Conservation (phyloP, 2,888 invertebrate species). For the Drosophila pegasa region DNA sequence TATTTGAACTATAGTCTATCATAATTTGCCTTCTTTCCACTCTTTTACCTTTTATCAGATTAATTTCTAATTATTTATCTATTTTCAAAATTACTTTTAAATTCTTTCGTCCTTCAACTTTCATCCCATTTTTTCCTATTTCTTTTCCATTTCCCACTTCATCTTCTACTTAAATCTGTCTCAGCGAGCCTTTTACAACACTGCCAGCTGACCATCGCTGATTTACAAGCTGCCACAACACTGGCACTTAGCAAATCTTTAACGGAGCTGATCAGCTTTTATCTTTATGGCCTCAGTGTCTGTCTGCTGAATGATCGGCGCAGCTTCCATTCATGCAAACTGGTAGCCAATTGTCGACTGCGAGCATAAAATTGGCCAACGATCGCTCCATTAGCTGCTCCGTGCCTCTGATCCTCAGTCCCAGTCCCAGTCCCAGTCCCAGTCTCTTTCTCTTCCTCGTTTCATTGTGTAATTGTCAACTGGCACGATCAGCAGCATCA, state of each 20-base stretch:
- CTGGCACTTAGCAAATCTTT: constrained; percentile 67
- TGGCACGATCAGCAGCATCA: constrained; percentile 76
- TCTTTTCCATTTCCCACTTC: neutral
- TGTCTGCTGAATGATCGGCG: constrained; percentile 32
- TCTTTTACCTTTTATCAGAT: too few relatives aligned
- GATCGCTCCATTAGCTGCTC: constrained; percentile 72
- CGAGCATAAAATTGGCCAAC: constrained; percentile 72
- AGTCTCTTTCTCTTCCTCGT: constrained; percentile 1
- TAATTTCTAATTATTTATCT: too few relatives aligned
- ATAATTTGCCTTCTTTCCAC: too few relatives aligned
- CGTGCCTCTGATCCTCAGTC: neutral
- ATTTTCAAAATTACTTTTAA: too few relatives aligned
- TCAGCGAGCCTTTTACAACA: constrained; percentile 30
- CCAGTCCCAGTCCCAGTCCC: neutral
- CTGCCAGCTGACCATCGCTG: constrained; percentile 36
- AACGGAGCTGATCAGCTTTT: constrained; percentile 28
- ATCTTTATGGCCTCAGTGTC: constrained; percentile 54
- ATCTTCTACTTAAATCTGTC: constrained; percentile 40
- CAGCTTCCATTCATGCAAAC: constrained; percentile 72
- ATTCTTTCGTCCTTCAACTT: neutral
- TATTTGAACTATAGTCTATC: neutral
- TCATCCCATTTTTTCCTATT: neutral
- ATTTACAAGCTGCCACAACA: constrained; percentile 73
- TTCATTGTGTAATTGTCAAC: constrained; percentile 73
- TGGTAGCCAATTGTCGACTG: constrained; percentile 68